These are phyloP conservation scores for Streptopelia turtur DNA, from an alignment of 2,797 vertebrate species.

Conservation along the genomic window DNA sequence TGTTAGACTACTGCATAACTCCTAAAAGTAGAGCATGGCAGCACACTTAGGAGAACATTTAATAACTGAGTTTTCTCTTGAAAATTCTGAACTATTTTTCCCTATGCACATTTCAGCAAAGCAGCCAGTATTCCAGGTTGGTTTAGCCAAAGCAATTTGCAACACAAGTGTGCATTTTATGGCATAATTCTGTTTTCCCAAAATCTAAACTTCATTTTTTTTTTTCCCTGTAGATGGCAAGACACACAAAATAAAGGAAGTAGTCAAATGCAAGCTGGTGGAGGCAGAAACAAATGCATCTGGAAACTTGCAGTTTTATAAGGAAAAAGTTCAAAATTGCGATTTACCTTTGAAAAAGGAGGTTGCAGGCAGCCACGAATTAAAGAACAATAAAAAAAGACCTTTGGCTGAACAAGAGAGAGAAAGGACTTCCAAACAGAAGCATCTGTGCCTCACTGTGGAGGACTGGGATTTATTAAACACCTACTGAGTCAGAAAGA, in stretches of 20 bases:
- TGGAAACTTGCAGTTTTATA: slow-evolving; percentile 88
- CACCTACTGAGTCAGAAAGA: slow-evolving; percentile 84
- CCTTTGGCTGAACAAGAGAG: slow-evolving; percentile 64
- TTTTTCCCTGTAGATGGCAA: slow-evolving; percentile 81
- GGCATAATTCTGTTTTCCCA: neutral
- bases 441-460: slow-evolving; percentile 77
- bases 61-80: neutral
- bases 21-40: neutral
- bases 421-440: slow-evolving; percentile 79
- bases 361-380: slow-evolving; percentile 34
- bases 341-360: slow-evolving; percentile 58
- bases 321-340: slow-evolving; percentile 67
- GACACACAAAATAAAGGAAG: slow-evolving; percentile 38
- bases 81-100: neutral
- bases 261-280: slow-evolving; percentile 33
- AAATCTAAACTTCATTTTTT: neutral
- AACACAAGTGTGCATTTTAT: neutral
- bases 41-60: neutral
- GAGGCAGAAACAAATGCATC: slow-evolving; percentile 57
- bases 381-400: slow-evolving; percentile 80
- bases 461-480: slow-evolving; percentile 91
- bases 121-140: neutral
- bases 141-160: neutral
- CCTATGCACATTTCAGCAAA: neutral
- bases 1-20: neutral